Evolutionary conservation across 2,888 invertebrate species (phyloP), one percentile per base, ranked within the genome.

Genomic region (Phortica magna): DNA sequence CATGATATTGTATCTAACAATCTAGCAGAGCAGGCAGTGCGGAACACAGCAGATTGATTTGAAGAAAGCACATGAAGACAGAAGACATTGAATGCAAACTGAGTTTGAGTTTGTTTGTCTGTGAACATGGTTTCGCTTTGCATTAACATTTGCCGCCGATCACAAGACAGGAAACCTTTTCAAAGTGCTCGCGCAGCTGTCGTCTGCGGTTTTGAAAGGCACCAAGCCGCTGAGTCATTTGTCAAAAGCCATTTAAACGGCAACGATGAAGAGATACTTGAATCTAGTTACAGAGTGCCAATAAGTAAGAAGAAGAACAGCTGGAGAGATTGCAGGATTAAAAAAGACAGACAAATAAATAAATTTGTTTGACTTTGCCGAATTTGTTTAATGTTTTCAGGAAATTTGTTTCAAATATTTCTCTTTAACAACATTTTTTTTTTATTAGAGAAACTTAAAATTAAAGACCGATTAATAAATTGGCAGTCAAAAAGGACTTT

Each of bases 141-240:
- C 14, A 48, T 48, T 48, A 48, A 48, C 48, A 48, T 48, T 48
- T 48, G 48, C 48, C 14, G 48, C 10, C 48, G 7, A 48, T 48
- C 14, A 14, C 48, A 9, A 12, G 9, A 14, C 48, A 48, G 48
- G 48, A 48, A 48, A 14, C 48, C 48, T 14, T 48, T 48, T 48
- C 10, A 48, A 48, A 6, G 48, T 48, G 48, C 48, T 9, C 48
- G 48, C 48, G 7, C 48, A 48, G 48, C 48, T 48, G 48, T 48
- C 48, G 48, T 48, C 48, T 9, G 9, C 48, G 48, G 48, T 48
- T 48, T 48, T 48, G 7, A 48, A 48, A 48, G 48, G 48, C 48
- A 9, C 9, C 48, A 48, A 48, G 48, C 48, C 5, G 31, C 39
- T 64, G 64, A 64, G 39, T 64, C 64, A 64, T 64, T 64, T 64